Conservation (phyloP, 1,140 invertebrate genomes). For the Aethina tumida region DNA sequence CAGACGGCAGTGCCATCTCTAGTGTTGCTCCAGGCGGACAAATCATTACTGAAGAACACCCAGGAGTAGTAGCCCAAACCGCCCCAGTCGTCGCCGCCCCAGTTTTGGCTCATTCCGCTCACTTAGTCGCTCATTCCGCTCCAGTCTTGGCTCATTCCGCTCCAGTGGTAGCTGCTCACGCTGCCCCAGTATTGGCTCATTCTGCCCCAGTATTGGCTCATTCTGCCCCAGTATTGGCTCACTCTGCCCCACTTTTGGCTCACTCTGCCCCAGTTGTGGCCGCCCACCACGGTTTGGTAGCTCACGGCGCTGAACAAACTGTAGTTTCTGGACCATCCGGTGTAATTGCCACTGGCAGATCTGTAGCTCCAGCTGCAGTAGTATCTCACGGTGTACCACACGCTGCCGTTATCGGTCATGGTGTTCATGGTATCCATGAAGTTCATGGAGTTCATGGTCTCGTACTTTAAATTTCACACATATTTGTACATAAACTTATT, state of each 20-base stretch:
- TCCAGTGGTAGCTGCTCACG: constrained; percentile 4
- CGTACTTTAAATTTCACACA: no score
- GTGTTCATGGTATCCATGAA: no score
- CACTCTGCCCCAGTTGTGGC: constrained; percentile 12
- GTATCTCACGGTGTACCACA: no score
- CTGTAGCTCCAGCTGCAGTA: no score
- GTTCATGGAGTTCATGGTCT: no score
- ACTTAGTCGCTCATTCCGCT: background rate
- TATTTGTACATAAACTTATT: no score
- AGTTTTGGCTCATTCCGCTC: constrained; percentile 11
- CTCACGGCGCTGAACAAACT: no score
- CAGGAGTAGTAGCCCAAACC: constrained; percentile 17
- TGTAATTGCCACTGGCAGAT: constrained; percentile 5
- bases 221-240: no score
- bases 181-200: constrained; percentile 4
- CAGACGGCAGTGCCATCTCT: constrained; percentile 24
- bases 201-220: constrained; percentile 4
- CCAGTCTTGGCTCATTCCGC: constrained; percentile 17
- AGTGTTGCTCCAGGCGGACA: constrained; percentile 22
- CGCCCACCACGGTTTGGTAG: constrained; percentile 6
- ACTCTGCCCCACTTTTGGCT: background rate
- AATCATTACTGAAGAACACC: constrained; percentile 19
- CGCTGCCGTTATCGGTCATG: no score
- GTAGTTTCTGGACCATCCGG: constrained; percentile 9
- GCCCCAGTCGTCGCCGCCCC: constrained; percentile 7